Percentiles rank a stretch among this genome's conserved stretches.
Evolutionary conservation across 2,888 invertebrate genomes (phyloP).

Genomic region (Metacarcinus magister): DNA sequence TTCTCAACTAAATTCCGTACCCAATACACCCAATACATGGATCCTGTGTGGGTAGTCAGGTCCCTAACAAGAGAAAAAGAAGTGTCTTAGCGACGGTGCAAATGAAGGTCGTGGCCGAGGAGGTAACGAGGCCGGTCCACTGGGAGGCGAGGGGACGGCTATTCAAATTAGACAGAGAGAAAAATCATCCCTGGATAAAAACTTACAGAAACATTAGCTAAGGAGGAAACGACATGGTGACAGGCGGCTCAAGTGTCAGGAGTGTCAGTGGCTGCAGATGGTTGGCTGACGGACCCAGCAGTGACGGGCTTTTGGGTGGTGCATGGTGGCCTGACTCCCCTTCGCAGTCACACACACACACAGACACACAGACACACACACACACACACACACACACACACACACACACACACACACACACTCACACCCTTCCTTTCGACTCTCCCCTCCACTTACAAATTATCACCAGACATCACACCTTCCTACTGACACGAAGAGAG

Average conservation of each 20-base stretch:
- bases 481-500: background rate
- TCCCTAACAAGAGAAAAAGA: constrained; percentile 8
- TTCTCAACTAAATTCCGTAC: background rate
- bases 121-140: background rate
- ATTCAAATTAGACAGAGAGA: constrained; percentile 40
- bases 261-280: constrained; percentile 45
- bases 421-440: background rate
- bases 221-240: constrained; percentile 47
- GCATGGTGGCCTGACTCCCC: background rate
- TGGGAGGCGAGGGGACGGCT: background rate
- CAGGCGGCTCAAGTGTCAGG: constrained; percentile 47
- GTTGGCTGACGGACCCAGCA: constrained; percentile 33
- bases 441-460: background rate
- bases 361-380: constrained; percentile 6
- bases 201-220: constrained; percentile 56
- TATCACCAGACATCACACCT: constrained; percentile 27
- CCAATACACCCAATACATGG: constrained; percentile 35
- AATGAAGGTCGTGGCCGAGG: background rate
- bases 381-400: constrained; percentile 33
- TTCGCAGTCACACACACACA: background rate
- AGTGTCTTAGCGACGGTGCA: background rate
- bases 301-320: background rate
- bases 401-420: background rate
- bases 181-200: constrained; percentile 47
- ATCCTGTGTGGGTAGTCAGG: background rate